A percentile compares a stretch with the other conserved stretches of the same genome.
Conservation (phyloP, 1,140 invertebrate species). For the Octopus sinensis region DNA sequence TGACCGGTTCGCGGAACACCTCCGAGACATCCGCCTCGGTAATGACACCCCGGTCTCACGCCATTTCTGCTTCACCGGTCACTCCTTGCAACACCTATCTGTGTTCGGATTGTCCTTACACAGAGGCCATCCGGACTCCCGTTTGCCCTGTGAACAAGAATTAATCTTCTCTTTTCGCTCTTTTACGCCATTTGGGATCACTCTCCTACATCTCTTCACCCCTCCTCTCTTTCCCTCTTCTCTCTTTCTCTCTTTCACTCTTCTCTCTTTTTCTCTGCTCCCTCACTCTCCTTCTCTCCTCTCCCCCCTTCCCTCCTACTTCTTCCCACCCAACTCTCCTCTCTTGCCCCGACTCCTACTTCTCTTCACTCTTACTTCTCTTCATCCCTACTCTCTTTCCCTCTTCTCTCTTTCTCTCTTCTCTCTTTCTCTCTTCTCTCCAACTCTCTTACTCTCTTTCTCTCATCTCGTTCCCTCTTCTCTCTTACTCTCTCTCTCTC, state of each 20-base stretch:
- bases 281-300: not conserved
- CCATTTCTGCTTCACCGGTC: no score
- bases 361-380: not conserved
- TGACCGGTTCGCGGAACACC: no score
- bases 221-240: constrained; percentile 16
- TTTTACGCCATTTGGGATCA: no score
- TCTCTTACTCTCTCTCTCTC: constrained; percentile 3
- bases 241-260: constrained; percentile 8
- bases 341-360: not conserved
- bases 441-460: not conserved
- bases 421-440: not conserved
- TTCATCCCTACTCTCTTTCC: constrained; percentile 7
- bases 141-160: no score
- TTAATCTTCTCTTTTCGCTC: no score
- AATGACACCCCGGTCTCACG: no score
- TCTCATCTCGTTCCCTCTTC: not conserved
- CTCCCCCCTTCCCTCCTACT: constrained; percentile 5
- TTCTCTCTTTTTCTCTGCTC: not conserved
- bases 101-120: no score
- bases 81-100: no score
- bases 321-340: not conserved
- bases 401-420: not conserved
- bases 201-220: not conserved
- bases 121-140: no score
- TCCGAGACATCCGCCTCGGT: no score